Evolutionary conservation across 2,113 vertebrate species (phyloP).

Genomic region (Trematomus loennbergii): DNA sequence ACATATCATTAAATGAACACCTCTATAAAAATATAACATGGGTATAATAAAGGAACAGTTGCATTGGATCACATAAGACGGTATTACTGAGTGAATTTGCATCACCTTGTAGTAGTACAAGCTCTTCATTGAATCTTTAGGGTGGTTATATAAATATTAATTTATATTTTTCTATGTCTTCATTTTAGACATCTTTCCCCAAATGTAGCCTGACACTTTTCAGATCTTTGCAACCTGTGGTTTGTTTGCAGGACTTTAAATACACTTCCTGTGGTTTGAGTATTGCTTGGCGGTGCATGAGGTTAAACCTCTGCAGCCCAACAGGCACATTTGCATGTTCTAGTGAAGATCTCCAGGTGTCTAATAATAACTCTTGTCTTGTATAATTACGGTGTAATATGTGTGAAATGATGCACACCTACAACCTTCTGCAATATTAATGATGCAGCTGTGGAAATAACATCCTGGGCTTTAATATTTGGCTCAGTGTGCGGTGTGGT

Average conservation of each 20-base stretch:
- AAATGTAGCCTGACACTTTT: not conserved
- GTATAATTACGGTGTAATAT: constrained; percentile 35
- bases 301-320: constrained; percentile 1
- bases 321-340: not conserved
- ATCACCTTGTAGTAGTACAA: not conserved
- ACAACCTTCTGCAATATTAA: constrained; percentile 47
- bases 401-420: constrained; percentile 50
- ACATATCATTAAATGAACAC: not conserved
- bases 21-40: not conserved
- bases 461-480: constrained; percentile 42
- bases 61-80: not conserved
- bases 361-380: constrained; percentile 37
- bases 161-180: not conserved
- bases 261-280: not conserved
- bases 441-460: constrained; percentile 39
- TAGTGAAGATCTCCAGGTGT: constrained; percentile 17
- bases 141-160: not conserved
- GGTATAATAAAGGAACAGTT: not conserved
- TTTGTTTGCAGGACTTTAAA: not conserved
- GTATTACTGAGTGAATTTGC: not conserved
- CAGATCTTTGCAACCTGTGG: not conserved
- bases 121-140: not conserved
- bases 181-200: not conserved
- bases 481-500: constrained; percentile 17
- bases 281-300: constrained; percentile 2